A percentile compares a stretch with the other conserved stretches of the same genome.
Evolutionary conservation across 1,140 invertebrate species (phyloP).

Genomic region (Piezodorus guildinii): DNA sequence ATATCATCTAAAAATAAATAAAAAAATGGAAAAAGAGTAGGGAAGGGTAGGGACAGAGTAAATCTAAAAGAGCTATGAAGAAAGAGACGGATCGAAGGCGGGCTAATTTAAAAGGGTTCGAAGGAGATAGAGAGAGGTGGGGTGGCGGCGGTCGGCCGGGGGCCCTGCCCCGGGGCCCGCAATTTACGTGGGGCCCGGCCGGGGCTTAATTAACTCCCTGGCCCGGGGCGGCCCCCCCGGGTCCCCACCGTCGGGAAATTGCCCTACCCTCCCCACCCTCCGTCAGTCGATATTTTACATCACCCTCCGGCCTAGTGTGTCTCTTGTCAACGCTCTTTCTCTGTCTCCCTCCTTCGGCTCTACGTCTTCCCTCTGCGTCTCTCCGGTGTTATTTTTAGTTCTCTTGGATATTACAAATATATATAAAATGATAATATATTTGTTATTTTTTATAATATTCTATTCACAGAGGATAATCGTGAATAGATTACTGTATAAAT

Average conservation of each 20-base stretch:
- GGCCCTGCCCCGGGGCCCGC: constrained; percentile 3
- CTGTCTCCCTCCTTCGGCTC: not conserved
- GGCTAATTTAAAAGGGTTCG: constrained; percentile 13
- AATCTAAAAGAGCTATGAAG: constrained; percentile 1
- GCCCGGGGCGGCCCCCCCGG: not conserved
- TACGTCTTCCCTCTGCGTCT: not conserved
- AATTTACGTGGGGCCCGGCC: constrained; percentile 6
- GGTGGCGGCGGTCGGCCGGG: not conserved
- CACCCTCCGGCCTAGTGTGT: not conserved
- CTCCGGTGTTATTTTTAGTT: not conserved
- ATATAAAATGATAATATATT: no score
- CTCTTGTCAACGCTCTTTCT: no score
- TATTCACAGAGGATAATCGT: no score
- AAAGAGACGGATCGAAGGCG: constrained; percentile 5
- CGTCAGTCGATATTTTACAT: constrained; percentile 8
- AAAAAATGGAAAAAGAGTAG: not conserved
- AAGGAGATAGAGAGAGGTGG: not conserved
- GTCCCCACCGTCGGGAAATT: not conserved
- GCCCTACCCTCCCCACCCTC: no score
- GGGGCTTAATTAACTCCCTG: constrained; percentile 7
- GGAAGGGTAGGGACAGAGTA: not conserved
- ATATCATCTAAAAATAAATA: no score
- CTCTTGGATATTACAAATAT: no score
- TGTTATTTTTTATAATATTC: no score
- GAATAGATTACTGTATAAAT: no score